Evolutionary conservation across 2,888 invertebrate species (phyloP), one percentile per base, ranked within the genome.

Genomic region (Tenthredo notha): DNA sequence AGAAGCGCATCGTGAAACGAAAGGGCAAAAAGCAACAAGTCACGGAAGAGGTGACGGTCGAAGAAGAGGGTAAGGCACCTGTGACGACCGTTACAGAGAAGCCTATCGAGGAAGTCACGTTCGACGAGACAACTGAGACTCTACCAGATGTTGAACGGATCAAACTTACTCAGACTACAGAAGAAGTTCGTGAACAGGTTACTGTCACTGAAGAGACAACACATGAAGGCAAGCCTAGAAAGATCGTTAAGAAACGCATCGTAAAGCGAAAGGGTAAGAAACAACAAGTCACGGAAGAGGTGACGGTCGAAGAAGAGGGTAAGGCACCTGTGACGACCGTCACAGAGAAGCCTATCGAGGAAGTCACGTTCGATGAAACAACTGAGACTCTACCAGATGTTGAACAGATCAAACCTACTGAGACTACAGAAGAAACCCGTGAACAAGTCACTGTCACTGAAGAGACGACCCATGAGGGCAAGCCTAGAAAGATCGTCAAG

Each of bases 21-120:
- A 93, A 92, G 87, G 94, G 92, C 80, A 89, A 91, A 61, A 93
- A 92, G 88, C 91, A 94, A 84, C 94, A 94, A 90, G 89, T 94
- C 21, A 94, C 94, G 0, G 93, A 94, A 92, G 94, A 94, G 75
- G 90, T 92, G 82, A 94, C 94, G 29, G 91, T 94, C 58, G 92
- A 94, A 88, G 91, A 94, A 88, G 94, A 94, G 85, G 93, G 93
- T 10, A 90, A 92, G 82, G 90, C 93, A 84, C 94, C 94, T 0
- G 89, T 93, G 78, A 92, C 89, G 67, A 91, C 92, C 40, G 90
- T 92, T 40, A 87, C 88, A 0, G 90, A 91, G 6, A 86, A 90
- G 86, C 91, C 91, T 86, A 86, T 87, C 75, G 86, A 87, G 29
- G 84, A 84, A 72, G n/a, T 84, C 1, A 15, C 21, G 9, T 33